Evolutionary conservation across 2,797 vertebrate species (phyloP), one percentile per base, ranked within the genome.

Genomic region (Chrysocyon brachyurus): DNA sequence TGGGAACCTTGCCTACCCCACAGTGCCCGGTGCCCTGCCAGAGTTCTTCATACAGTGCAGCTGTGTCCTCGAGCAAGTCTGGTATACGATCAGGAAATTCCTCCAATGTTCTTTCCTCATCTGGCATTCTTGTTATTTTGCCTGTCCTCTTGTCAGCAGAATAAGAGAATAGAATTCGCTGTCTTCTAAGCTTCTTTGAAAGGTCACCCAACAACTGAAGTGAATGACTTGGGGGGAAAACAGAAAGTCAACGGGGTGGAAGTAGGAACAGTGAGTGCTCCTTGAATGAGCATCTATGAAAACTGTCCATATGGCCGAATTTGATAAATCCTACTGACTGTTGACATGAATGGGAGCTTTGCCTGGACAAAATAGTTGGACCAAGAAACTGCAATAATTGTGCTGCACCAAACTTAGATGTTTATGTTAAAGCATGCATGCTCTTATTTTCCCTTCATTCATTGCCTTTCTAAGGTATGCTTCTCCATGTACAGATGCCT

Each of bases 291-390:
- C 70, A 28, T 77, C 90, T 77, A 0, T 87, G 93, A 82, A 78
- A 49, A 87, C 21, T 33, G 8, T 54, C 85, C 89, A 85, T 87
- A 26, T 92, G 95, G 73, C 68, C 54, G 33, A 59, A 73, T 49
- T 66, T 59, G 87, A 70, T 73, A 4, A 75, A 57, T 72, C 86
- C 89, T 28, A 0, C 90, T 2, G 59, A 40, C 61, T 52, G n/a
- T 26, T 87, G 77, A 90, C 81, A 17, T 28, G 70, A 77, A 19
- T 16, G 70, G 94, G 90, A 93, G 83, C 86, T 97, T 94, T 86
- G 22, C 92, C 87, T 31, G n/a, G 72, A 87, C 46, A 56, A 64
- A 91, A 75, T 52, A 56, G 21, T 66, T 92, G 82, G 82, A 73
- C 64, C 75, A 28, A n/a, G 73, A 96, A 78, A 59, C 84, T 57